A percentile compares a stretch with the other conserved stretches of the same genome.
Conservation (phyloP, 2,113 vertebrate genomes). For the Centrocercus urophasianus region DNA sequence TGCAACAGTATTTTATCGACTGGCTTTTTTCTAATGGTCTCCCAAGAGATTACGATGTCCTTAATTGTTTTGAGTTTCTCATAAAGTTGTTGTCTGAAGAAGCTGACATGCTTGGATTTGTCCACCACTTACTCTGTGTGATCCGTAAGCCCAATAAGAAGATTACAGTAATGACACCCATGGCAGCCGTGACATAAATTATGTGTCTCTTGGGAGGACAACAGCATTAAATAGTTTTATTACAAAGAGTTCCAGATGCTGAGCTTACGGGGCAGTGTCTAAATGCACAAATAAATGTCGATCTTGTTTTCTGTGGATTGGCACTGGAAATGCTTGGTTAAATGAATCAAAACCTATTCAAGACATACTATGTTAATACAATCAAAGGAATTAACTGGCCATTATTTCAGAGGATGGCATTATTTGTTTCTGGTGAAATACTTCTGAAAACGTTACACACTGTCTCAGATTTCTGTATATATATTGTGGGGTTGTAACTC, state of each 20-base stretch:
- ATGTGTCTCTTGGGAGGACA: not conserved
- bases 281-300: not conserved
- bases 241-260: not conserved
- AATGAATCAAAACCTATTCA: not conserved
- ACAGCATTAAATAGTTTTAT: not conserved
- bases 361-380: not conserved
- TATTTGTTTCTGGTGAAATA: not conserved
- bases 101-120: not conserved
- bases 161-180: not conserved
- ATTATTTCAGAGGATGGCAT: not conserved
- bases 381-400: not conserved
- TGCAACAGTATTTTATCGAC: not conserved
- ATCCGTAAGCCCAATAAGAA: conserved; percentile 1
- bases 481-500: not conserved
- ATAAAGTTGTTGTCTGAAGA: not conserved
- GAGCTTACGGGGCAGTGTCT: not conserved
- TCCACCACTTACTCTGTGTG: not conserved
- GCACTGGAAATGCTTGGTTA: not conserved
- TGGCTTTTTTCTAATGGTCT: not conserved
- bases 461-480: not conserved
- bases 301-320: not conserved
- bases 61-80: not conserved
- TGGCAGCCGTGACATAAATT: not conserved
- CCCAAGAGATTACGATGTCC: not conserved
- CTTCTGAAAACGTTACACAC: not conserved